Evolutionary conservation across 2,888 invertebrate species (phyloP).

Genomic region (Melipona beecheii): DNA sequence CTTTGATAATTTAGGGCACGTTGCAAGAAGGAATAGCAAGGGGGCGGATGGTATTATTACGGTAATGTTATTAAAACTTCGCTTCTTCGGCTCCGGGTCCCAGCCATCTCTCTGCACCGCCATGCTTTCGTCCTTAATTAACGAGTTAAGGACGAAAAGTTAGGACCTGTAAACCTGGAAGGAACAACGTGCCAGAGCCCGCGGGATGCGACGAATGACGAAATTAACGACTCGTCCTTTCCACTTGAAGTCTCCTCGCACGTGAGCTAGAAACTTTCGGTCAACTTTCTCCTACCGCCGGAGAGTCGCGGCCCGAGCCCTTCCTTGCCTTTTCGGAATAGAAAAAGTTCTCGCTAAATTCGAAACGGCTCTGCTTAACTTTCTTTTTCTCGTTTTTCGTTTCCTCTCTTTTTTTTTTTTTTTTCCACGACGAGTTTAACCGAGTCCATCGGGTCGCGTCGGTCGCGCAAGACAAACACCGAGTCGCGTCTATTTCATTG

Average conservation of each 20-base stretch:
- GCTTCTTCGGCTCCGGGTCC: slow-evolving; percentile 59
- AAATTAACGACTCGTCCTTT: slow-evolving; percentile 76
- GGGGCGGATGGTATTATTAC: slow-evolving; percentile 74
- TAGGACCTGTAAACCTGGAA: slow-evolving; percentile 76
- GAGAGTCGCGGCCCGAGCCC: slow-evolving; percentile 3
- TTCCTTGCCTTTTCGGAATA: slow-evolving; percentile 39
- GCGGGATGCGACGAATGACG: slow-evolving; percentile 74
- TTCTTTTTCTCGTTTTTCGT: not conserved
- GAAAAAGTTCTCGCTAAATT: slow-evolving; percentile 60
- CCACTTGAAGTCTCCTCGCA: slow-evolving; percentile 58
- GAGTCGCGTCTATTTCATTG: not conserved
- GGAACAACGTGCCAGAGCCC: slow-evolving; percentile 72
- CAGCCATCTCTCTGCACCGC: slow-evolving; percentile 48
- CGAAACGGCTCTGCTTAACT: slow-evolving; percentile 44
- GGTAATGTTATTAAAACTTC: slow-evolving; percentile 79
- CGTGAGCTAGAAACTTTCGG: slow-evolving; percentile 67
- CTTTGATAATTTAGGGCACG: slow-evolving; percentile 75
- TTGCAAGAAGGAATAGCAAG: slow-evolving; percentile 63
- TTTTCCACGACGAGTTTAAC: slow-evolving; percentile 35
- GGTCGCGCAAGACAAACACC: slow-evolving; percentile 10
- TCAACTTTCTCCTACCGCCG: slow-evolving; percentile 46
- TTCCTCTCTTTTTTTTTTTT: not conserved
- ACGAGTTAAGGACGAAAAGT: slow-evolving; percentile 78
- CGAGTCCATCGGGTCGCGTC: slow-evolving; percentile 13
- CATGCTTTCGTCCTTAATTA: slow-evolving; percentile 74